phyloP scores from a whole-genome alignment of 2,797 vertebrate species.

The Helostoma temminkii region DNA sequence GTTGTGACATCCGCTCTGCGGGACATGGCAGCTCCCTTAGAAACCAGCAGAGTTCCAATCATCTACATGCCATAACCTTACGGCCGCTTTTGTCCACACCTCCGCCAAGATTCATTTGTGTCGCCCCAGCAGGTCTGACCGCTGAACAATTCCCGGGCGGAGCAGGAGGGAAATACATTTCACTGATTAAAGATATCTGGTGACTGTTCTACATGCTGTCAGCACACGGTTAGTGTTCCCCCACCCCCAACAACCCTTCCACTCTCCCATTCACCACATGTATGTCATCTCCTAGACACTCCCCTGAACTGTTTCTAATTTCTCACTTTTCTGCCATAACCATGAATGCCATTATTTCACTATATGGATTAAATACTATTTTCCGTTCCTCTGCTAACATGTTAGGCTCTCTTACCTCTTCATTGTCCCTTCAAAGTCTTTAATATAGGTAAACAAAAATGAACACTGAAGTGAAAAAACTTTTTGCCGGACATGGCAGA shows the following conservation, averaged over 20 bases:
- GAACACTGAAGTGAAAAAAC: not conserved
- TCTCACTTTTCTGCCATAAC: slow-evolving; percentile 17
- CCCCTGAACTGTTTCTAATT: slow-evolving; percentile 29
- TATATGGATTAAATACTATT: not conserved
- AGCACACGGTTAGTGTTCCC: slow-evolving; percentile 76
- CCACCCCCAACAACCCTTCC: slow-evolving; percentile 48
- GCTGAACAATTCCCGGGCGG: slow-evolving; percentile 79
- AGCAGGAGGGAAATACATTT: slow-evolving; percentile 83
- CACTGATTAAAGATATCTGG: slow-evolving; percentile 87
- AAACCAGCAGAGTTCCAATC: slow-evolving; percentile 82
- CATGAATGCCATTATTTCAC: slow-evolving; percentile 4
- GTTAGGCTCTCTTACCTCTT: not conserved
- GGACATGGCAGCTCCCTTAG: slow-evolving; percentile 87
- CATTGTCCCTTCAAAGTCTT: not conserved
- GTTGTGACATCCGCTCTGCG: slow-evolving; percentile 83
- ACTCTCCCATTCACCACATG: slow-evolving; percentile 39
- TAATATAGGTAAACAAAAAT: not conserved
- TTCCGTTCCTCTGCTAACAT: not conserved
- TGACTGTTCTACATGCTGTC: slow-evolving; percentile 84
- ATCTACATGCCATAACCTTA: slow-evolving; percentile 88
- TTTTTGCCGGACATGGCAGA: slow-evolving; percentile 20
- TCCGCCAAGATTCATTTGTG: slow-evolving; percentile 86
- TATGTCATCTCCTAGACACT: slow-evolving; percentile 37
- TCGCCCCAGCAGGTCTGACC: slow-evolving; percentile 84
- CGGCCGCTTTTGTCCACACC: slow-evolving; percentile 86